Evolutionary conservation across 2,113 vertebrate genomes (phyloP).

Genomic region (Dunckerocampus dactyliophorus): DNA sequence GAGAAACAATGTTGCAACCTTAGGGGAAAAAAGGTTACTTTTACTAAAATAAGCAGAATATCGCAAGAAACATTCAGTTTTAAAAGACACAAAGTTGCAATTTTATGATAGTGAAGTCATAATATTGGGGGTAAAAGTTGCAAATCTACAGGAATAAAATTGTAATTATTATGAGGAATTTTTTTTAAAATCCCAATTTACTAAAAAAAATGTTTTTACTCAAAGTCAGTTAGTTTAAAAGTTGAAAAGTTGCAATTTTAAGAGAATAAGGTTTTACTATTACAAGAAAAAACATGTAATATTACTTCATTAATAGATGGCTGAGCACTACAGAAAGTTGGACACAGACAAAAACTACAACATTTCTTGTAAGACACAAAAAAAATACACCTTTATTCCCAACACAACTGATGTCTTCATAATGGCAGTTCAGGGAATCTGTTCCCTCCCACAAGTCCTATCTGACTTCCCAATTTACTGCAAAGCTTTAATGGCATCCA

Average conservation of each 20-base stretch:
- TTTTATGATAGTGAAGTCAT: background rate
- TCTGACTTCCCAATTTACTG: conserved; percentile 11
- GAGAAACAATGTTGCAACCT: background rate
- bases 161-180: no score
- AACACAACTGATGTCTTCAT: background rate
- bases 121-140: background rate
- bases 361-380: no score
- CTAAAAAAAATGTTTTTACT: no score
- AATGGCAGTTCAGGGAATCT: background rate
- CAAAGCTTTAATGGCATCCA: conserved; percentile 15
- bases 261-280: background rate
- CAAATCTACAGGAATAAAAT: no score
- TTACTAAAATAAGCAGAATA: background rate
- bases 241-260: background rate
- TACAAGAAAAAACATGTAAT: background rate
- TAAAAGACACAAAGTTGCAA: background rate
- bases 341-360: no score
- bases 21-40: background rate
- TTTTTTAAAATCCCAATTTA: no score
- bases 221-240: no score
- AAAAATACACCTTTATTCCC: no score
- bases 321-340: background rate
- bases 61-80: background rate
- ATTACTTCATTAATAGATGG: background rate
- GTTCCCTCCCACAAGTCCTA: conserved; percentile 6